Evolutionary conservation across 2,888 invertebrate genomes (phyloP), one percentile per base, ranked within the genome.

Genomic region (Listrodromus nycthemerus): DNA sequence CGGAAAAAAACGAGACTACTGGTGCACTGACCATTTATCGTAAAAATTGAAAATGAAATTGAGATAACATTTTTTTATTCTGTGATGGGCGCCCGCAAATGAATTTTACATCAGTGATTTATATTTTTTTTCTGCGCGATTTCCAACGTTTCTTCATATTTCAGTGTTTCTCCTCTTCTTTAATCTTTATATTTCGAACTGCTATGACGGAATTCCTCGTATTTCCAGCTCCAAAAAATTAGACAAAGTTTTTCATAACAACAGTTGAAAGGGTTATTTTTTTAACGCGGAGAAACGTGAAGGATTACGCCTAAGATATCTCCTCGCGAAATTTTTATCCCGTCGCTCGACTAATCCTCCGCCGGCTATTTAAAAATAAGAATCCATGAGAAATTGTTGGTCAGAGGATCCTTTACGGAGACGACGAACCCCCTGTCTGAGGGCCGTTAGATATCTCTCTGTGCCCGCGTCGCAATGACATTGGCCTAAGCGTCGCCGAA

Each of bases 401-500:
- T 24, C 50, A 19, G 33, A 48, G 45, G 21, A 70, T 58, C n/a
- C 24, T 16, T 7, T 30, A 10, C 27, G 50, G 45, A 37, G 37
- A 41, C 21, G 61, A 61, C n/a, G 52, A 61, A 13, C 2, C 45
- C 75, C 70, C 69, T 41, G 61, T 45, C 63, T 33, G 10, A 63
- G 76, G 37, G 27, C 33, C 76, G n/a, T 80, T 71, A 73, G 67
- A 63, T 73, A 41, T 55, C 45, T 52, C 19, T 61, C 27, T n/a
- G 50, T 37, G 66, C 37, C 30, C 2, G 55, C 16, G 41, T 80
- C 77, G 27, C 80, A 67, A 48, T 83, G 71, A 80, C 80, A 83
- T 83, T 80, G 73, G 76, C 67, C 80, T 73, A 52, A 80, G 71
- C 70, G 71, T 30, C 45, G 76, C 80, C 80, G 77, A 73, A 83